phyloP scores from a whole-genome alignment of 2,888 invertebrate genomes.

The Nemoura dubitans region DNA sequence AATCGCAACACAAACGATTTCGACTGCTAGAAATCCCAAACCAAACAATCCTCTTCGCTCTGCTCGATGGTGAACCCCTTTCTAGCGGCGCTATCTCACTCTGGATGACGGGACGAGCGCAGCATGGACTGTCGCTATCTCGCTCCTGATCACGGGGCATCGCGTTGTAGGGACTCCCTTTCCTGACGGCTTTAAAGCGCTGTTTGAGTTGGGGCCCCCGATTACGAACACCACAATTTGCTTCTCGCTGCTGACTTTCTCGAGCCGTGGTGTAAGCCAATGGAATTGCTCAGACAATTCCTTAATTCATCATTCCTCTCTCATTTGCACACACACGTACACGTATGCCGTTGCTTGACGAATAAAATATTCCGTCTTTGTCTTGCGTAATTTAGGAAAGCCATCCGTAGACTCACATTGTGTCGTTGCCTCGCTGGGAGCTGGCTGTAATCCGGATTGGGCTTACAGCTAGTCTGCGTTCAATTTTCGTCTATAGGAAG shows the following conservation, averaged over 20 bases:
- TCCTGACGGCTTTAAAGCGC: background rate
- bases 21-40: background rate
- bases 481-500: background rate
- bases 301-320: conserved; percentile 3
- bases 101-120: background rate
- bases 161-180: background rate
- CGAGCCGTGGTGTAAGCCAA: background rate
- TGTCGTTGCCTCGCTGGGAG: background rate
- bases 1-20: background rate
- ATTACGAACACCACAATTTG: conserved; percentile 8
- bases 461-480: background rate
- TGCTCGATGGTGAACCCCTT: background rate
- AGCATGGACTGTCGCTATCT: too few species aligned
- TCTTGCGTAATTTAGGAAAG: background rate
- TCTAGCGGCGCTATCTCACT: background rate
- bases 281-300: conserved; percentile 12
- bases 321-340: background rate
- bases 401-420: background rate
- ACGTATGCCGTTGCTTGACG: background rate
- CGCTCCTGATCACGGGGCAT: background rate
- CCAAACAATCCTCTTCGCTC: background rate
- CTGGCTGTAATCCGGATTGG: background rate
- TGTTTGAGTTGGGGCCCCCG: conserved; percentile 23
- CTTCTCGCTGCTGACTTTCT: background rate
- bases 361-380: conserved; percentile 7